Percentiles rank a stretch among this genome's conserved stretches.
phyloP scores from a whole-genome alignment of 2,797 vertebrate species.

The Diplodus sargus region DNA sequence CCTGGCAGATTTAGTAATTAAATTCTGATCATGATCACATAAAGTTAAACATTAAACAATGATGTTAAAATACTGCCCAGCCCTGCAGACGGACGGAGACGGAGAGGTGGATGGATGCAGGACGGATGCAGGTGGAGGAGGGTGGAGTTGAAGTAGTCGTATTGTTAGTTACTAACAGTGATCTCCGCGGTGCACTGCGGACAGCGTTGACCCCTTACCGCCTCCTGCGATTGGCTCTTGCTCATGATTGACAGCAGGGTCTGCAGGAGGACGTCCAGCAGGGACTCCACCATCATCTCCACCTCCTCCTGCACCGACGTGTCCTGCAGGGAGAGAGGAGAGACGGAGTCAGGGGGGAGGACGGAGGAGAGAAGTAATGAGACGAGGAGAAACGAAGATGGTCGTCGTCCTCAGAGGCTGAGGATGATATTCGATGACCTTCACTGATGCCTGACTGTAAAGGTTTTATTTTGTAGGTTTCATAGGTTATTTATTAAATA shows the following conservation, averaged over 20 bases:
- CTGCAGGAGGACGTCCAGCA: conserved; percentile 98
- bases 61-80: conserved; percentile 32
- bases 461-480: too few relatives aligned
- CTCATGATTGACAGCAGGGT: conserved; percentile 97
- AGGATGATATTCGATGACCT: too few relatives aligned
- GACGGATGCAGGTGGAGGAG: conserved; percentile 19
- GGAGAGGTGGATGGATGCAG: background rate
- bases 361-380: background rate
- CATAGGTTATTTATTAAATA: too few relatives aligned
- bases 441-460: too few relatives aligned
- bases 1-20: fast-evolving
- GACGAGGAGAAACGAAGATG: background rate
- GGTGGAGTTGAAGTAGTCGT: conserved; percentile 85
- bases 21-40: fast-evolving
- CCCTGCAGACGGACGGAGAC: background rate
- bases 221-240: conserved; percentile 99
- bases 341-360: too few relatives aligned
- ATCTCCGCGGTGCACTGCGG: conserved; percentile 98
- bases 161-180: conserved; percentile 98
- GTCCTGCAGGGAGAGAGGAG: conserved; percentile 42
- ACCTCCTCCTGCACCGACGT: conserved; percentile 95
- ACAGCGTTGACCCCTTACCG: conserved; percentile 99
- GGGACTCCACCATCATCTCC: conserved; percentile 99
- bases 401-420: background rate
- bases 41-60: background rate